Percentiles rank a stretch among this genome's conserved stretches.
Evolutionary conservation across 2,113 vertebrate species (phyloP).

Genomic region (Deroptyus accipitrinus): DNA sequence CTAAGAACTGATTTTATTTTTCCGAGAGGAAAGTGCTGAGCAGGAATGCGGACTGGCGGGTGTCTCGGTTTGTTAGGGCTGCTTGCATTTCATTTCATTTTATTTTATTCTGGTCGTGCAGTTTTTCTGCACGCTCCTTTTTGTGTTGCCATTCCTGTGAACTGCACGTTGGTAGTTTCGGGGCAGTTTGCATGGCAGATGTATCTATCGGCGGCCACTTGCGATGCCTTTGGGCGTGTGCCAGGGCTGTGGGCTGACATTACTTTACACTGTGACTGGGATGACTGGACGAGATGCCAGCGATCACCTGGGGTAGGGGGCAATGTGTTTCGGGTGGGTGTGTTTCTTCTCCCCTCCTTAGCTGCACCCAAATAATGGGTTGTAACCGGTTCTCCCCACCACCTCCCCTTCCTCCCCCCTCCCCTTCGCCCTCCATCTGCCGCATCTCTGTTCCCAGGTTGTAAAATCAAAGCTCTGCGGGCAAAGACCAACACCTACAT

Average conservation of each 20-base stretch:
- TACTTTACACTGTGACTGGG: background rate
- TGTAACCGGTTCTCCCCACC: constrained; percentile 27
- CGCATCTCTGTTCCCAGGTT: constrained; percentile 77
- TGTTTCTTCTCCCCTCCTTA: background rate
- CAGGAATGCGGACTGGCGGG: constrained; percentile 10
- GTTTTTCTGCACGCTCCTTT: background rate
- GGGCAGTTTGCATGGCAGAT: constrained; percentile 51
- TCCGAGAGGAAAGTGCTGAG: constrained; percentile 33
- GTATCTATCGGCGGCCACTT: background rate
- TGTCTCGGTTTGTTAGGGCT: background rate
- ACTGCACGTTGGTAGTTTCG: background rate
- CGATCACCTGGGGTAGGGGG: constrained; percentile 10
- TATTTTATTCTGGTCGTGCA: background rate
- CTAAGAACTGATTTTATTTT: constrained; percentile 34
- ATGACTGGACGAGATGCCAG: constrained; percentile 8
- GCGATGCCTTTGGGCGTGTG: constrained; percentile 22
- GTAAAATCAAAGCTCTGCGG: constrained; percentile 98
- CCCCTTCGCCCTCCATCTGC: background rate
- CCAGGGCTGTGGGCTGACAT: constrained; percentile 46
- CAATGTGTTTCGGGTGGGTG: constrained; percentile 34
- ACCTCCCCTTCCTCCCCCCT: background rate
- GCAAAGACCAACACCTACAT: constrained; percentile 99
- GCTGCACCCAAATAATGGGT: constrained; percentile 35
- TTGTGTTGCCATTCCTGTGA: background rate
- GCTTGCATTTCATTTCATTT: background rate